Evolutionary conservation across 2,888 invertebrate genomes (phyloP).

Genomic region (Mythimna vitellina): DNA sequence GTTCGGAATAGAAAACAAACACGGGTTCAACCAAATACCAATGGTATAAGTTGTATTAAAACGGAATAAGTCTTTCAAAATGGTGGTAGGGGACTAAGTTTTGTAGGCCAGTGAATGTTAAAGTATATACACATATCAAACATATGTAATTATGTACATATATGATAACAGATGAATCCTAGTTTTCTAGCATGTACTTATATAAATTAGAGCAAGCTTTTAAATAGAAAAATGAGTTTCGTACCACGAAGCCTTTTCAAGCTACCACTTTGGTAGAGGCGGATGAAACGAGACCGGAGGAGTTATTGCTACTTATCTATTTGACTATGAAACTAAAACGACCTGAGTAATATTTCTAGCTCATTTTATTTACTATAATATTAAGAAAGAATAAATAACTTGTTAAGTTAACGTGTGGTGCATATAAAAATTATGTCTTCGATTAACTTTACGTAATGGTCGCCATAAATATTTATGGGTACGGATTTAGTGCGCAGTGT

Average conservation of each 20-base stretch:
- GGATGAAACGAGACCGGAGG: not conserved
- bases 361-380: not conserved
- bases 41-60: too few species aligned
- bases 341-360: not conserved
- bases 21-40: too few species aligned
- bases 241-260: conserved; percentile 1
- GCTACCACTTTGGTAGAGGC: not conserved
- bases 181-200: not conserved
- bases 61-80: too few species aligned
- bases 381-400: conserved; percentile 7
- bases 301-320: not conserved
- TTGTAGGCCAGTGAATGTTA: too few species aligned
- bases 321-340: conserved; percentile 7
- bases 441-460: conserved; percentile 64
- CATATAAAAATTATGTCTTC: conserved; percentile 53
- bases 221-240: conserved; percentile 8
- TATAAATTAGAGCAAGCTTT: not conserved
- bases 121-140: too few species aligned
- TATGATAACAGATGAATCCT: not conserved
- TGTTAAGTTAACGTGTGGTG: conserved; percentile 48
- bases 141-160: too few species aligned
- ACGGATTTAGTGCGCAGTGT: conserved; percentile 70
- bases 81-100: too few species aligned
- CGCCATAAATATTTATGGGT: conserved; percentile 75
- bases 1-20: too few species aligned